phyloP scores from a whole-genome alignment of 1,140 invertebrate species.

The Globodera rostochiensis region DNA sequence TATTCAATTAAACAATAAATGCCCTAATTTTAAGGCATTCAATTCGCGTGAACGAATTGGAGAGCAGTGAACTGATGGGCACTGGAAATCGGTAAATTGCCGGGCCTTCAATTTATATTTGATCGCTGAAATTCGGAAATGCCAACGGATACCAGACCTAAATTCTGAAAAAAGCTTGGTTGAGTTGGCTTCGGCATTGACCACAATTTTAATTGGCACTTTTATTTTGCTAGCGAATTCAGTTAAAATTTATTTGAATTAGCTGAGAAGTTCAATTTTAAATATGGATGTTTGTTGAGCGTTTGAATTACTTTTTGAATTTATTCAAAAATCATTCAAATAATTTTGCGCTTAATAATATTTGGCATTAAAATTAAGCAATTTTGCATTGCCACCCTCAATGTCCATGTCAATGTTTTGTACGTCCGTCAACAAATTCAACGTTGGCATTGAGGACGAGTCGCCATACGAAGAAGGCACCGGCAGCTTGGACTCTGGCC shows the following conservation, averaged over 20 bases:
- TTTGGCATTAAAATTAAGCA: neutral
- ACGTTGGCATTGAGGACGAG: conserved; percentile 22
- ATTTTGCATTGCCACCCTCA: neutral
- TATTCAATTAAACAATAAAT: neutral
- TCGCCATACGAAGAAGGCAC: conserved; percentile 10
- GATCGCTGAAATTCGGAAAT: too few species aligned
- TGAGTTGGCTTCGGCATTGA: too few species aligned
- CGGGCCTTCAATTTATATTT: too few species aligned
- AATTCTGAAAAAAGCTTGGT: too few species aligned
- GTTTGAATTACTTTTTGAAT: too few species aligned
- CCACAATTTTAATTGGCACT: too few species aligned
- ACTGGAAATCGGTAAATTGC: neutral
- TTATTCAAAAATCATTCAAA: too few species aligned
- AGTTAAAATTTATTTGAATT: too few species aligned
- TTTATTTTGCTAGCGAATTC: too few species aligned
- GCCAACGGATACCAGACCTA: too few species aligned
- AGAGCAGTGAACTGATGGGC: conserved; percentile 5
- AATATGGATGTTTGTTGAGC: too few species aligned
- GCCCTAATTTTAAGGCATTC: conserved; percentile 27
- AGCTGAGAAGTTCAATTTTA: too few species aligned
- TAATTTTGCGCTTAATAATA: neutral
- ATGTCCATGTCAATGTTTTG: neutral
- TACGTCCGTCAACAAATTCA: neutral
- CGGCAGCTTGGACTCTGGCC: conserved; percentile 28
- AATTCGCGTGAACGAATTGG: conserved; percentile 36